These are phyloP conservation scores for Coenobita brevimanus DNA, from an alignment of 1,140 invertebrate genomes.

Conservation along the genomic window DNA sequence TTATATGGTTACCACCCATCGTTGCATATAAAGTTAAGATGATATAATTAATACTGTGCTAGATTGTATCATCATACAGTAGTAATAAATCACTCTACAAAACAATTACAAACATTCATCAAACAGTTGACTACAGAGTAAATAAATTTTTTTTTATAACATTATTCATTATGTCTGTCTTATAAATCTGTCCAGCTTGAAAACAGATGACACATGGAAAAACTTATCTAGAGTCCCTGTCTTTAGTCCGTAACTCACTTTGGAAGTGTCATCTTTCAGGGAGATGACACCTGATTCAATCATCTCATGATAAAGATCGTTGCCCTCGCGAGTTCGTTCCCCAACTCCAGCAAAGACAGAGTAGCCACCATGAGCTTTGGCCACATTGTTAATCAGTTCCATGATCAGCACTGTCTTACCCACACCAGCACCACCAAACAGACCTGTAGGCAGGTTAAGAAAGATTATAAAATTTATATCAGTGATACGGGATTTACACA, in stretches of 20 bases:
- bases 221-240: too few species aligned
- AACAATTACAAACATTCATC: too few species aligned
- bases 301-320: constrained; percentile 99
- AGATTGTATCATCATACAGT: too few species aligned
- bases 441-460: constrained; percentile 76
- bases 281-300: constrained; percentile 87
- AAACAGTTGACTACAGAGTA: neutral
- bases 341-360: constrained; percentile 99
- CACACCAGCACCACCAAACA: constrained; percentile 99
- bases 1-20: too few species aligned
- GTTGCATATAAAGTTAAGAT: too few species aligned
- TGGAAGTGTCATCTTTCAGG: constrained; percentile 80
- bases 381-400: constrained; percentile 99
- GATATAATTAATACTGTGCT: too few species aligned
- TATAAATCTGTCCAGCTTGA: too few species aligned
- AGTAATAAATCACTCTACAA: too few species aligned
- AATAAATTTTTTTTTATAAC: neutral
- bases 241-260: too few species aligned
- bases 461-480: neutral
- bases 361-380: constrained; percentile 99
- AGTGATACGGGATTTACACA: too few species aligned
- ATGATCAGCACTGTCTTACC: constrained; percentile 99
- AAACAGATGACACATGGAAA: too few species aligned
- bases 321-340: constrained; percentile 98
- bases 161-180: constrained; percentile 1